Conservation (phyloP, 2,113 vertebrate species). For the Heloderma charlesbogerti region DNA sequence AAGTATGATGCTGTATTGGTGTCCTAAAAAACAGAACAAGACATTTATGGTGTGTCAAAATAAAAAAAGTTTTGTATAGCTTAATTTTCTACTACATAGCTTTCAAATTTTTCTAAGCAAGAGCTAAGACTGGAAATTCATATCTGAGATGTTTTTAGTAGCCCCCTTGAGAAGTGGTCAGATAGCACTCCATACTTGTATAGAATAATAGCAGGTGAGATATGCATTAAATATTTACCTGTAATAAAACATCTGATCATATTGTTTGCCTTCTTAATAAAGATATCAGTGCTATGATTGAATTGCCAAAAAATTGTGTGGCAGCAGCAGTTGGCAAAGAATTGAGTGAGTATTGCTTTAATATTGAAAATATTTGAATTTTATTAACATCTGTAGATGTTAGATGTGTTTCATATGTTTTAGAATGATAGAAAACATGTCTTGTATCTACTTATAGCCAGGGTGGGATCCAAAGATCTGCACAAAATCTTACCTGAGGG, state of each 20-base stretch:
- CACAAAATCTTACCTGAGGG: background rate
- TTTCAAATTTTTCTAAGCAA: background rate
- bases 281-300: constrained; percentile 89
- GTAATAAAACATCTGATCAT: constrained; percentile 38
- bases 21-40: constrained; percentile 13
- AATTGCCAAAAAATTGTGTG: constrained; percentile 90
- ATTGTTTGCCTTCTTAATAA: constrained; percentile 35
- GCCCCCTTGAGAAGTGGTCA: background rate
- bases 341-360: constrained; percentile 81
- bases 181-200: background rate
- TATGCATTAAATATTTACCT: constrained; percentile 7
- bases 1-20: background rate
- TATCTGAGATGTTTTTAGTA: background rate
- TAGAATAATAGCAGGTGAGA: background rate
- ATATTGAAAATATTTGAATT: background rate
- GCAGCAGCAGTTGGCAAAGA: constrained; percentile 91
- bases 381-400: background rate
- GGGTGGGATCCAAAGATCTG: background rate
- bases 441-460: background rate
- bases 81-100: constrained; percentile 7
- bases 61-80: background rate
- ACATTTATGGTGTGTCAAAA: background rate
- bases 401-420: background rate
- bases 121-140: constrained; percentile 12
- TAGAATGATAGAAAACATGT: background rate